phyloP scores from a whole-genome alignment of 2,888 invertebrate species.

The Pachycephus smyrnensis region DNA sequence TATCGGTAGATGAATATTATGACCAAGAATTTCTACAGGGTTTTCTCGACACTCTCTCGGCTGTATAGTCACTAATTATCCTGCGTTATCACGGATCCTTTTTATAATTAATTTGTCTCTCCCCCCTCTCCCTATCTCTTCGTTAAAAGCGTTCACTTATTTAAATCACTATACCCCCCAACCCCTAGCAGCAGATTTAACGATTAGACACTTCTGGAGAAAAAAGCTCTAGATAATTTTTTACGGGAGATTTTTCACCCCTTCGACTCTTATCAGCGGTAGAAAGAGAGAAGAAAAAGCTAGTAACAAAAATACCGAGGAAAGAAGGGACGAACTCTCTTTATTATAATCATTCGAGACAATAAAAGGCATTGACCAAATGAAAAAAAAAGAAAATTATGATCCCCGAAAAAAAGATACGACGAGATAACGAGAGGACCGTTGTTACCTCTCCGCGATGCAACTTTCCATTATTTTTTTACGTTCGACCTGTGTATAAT shows the following conservation, averaged over 20 bases:
- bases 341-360: conserved; percentile 37
- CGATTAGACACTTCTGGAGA: neutral
- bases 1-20: conserved; percentile 38
- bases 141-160: neutral
- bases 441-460: neutral
- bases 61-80: conserved; percentile 22
- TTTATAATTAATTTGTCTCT: neutral
- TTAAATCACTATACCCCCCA: neutral
- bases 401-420: neutral
- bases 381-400: conserved; percentile 7
- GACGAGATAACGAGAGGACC: neutral
- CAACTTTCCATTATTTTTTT: conserved; percentile 29
- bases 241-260: neutral
- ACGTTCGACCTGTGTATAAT: conserved; percentile 17
- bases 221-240: neutral
- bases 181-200: neutral
- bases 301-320: neutral
- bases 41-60: conserved; percentile 19
- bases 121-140: neutral
- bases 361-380: conserved; percentile 52
- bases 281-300: conserved; percentile 2
- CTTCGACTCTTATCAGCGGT: conserved; percentile 15
- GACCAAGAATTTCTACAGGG: conserved; percentile 38
- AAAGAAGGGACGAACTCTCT: neutral
- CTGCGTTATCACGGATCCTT: neutral